phyloP scores from a whole-genome alignment of 2,888 invertebrate species.

The Eudasyphora cyanicolor region DNA sequence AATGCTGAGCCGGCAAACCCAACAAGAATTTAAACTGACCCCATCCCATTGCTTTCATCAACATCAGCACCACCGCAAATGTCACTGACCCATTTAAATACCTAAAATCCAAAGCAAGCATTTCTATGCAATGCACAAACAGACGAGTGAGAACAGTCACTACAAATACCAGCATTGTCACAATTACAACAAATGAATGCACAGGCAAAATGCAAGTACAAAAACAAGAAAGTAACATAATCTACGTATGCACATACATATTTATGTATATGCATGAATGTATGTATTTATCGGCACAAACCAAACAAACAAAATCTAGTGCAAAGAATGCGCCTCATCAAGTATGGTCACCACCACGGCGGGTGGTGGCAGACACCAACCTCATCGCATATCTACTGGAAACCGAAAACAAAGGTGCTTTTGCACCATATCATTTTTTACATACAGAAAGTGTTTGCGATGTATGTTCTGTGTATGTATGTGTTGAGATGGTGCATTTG shows the following conservation, averaged over 20 bases:
- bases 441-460: neutral
- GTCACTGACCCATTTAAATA: conserved; percentile 61
- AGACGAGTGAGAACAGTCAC: neutral
- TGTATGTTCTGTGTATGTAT: no score
- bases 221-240: neutral
- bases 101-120: conserved; percentile 12
- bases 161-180: conserved; percentile 2
- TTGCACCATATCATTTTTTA: conserved; percentile 36
- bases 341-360: conserved; percentile 12
- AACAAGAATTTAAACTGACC: no score
- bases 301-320: neutral
- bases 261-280: neutral
- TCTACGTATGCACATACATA: neutral
- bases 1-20: neutral
- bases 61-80: conserved; percentile 2
- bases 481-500: neutral
- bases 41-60: neutral
- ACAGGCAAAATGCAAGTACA: neutral
- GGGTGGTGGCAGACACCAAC: conserved; percentile 38
- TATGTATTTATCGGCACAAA: neutral
- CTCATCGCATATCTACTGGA: no score
- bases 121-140: neutral
- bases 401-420: conserved; percentile 6
- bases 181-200: conserved; percentile 3
- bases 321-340: neutral